Conservation (phyloP, 2,113 vertebrate genomes). For the Thamnaconus septentrionalis region DNA sequence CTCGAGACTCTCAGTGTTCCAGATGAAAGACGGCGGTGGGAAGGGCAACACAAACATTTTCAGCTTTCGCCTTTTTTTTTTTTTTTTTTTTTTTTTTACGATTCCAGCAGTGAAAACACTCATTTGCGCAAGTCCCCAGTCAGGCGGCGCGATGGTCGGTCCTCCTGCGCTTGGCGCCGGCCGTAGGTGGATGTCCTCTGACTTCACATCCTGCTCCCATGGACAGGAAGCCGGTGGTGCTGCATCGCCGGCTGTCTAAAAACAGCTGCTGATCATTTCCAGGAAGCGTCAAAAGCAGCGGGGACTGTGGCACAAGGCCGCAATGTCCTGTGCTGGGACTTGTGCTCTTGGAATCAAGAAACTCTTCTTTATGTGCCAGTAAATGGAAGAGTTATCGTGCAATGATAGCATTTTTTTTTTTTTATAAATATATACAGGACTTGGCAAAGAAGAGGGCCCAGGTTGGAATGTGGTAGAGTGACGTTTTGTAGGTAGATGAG, state of each 20-base stretch:
- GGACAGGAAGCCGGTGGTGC: conserved; percentile 68
- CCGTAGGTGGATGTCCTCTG: conserved; percentile 51
- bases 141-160: conserved; percentile 15
- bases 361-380: conserved; percentile 46
- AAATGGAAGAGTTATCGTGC: conserved; percentile 6
- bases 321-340: conserved; percentile 34
- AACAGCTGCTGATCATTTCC: conserved; percentile 65
- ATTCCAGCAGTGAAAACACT: conserved; percentile 18
- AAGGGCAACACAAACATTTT: conserved; percentile 41
- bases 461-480: no score
- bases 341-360: conserved; percentile 34
- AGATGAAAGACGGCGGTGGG: conserved; percentile 24
- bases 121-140: neutral
- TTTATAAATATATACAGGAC: no score
- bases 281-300: conserved; percentile 64
- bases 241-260: conserved; percentile 57
- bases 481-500: no score
- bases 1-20: conserved; percentile 25
- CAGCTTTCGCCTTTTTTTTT: neutral
- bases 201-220: conserved; percentile 73
- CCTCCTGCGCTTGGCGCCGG: conserved; percentile 16
- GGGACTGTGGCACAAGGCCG: conserved; percentile 28
- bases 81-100: neutral
- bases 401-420: neutral
- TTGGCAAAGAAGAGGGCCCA: no score